These are phyloP conservation scores for Pteronotus mesoamericanus DNA, from an alignment of 2,797 vertebrate genomes.

Conservation along the genomic window DNA sequence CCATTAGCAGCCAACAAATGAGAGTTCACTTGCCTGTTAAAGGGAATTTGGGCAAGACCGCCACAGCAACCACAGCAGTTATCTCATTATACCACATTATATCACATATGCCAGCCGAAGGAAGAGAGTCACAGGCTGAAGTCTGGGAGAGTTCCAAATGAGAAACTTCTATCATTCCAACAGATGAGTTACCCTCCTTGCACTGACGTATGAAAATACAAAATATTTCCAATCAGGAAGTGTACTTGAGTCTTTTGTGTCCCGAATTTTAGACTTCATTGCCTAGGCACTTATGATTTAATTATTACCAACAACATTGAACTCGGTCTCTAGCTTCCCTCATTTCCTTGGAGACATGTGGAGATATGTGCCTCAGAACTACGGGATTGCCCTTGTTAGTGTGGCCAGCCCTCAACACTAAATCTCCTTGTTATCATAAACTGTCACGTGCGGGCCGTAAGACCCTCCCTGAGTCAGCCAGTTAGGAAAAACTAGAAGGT, in stretches of 20 bases:
- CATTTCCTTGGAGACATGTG: neutral
- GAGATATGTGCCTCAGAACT: neutral
- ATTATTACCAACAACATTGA: neutral
- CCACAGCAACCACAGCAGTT: neutral
- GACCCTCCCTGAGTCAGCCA: neutral
- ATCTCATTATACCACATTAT: neutral
- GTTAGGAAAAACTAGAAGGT: neutral
- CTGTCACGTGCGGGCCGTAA: neutral
- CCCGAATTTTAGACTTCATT: neutral
- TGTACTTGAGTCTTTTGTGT: neutral
- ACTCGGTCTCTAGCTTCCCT: neutral
- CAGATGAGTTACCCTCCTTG: neutral
- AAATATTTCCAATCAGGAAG: neutral
- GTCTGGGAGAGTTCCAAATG: neutral
- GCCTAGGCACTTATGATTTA: neutral
- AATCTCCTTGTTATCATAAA: neutral
- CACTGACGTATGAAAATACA: neutral
- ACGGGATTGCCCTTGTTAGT: neutral
- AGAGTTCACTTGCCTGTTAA: neutral
- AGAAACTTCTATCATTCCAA: neutral
- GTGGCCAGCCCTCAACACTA: neutral
- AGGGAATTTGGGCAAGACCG: neutral
- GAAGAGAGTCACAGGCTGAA: neutral
- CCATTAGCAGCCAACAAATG: neutral
- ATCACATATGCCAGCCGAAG: neutral